A percentile compares a stretch with the other conserved stretches of the same genome.
These are phyloP conservation scores for Drosophila prostipennis DNA, from an alignment of 2,888 invertebrate genomes.

Conservation along the genomic window DNA sequence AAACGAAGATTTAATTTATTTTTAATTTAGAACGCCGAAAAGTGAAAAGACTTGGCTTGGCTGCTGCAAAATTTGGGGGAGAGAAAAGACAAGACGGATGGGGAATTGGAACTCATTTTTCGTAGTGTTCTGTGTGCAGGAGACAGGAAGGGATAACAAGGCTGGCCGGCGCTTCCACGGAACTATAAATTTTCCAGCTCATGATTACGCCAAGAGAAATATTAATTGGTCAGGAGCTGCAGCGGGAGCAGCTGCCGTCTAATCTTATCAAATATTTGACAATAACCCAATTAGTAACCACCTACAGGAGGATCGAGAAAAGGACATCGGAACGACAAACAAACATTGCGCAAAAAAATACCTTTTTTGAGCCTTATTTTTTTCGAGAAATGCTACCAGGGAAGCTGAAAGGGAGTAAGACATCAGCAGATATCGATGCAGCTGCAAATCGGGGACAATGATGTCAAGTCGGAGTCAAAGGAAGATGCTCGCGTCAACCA, in stretches of 20 bases:
- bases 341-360: conserved; percentile 62
- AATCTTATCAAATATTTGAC: conserved; percentile 79
- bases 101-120: conserved; percentile 26
- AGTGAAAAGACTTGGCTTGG: no score
- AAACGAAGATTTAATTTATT: no score
- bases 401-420: conserved; percentile 67
- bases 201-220: conserved; percentile 36
- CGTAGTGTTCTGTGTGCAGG: conserved; percentile 15
- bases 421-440: conserved; percentile 59
- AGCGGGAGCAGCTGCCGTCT: conserved; percentile 56
- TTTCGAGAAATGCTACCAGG: conserved; percentile 68
- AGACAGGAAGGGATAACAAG: conserved; percentile 65
- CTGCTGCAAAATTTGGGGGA: no score
- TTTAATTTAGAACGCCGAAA: no score
- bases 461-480: conserved; percentile 51
- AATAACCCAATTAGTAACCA: conserved; percentile 80
- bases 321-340: conserved; percentile 42
- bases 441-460: conserved; percentile 65
- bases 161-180: conserved; percentile 52
- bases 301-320: conserved; percentile 67
- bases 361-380: conserved; percentile 21
- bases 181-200: conserved; percentile 63
- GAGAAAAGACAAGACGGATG: no score
- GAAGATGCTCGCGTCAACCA: conserved; percentile 68
- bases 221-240: conserved; percentile 42